Evolutionary conservation across 2,113 vertebrate genomes (phyloP), one percentile per base, ranked within the genome.

Genomic region (Mobula birostris): DNA sequence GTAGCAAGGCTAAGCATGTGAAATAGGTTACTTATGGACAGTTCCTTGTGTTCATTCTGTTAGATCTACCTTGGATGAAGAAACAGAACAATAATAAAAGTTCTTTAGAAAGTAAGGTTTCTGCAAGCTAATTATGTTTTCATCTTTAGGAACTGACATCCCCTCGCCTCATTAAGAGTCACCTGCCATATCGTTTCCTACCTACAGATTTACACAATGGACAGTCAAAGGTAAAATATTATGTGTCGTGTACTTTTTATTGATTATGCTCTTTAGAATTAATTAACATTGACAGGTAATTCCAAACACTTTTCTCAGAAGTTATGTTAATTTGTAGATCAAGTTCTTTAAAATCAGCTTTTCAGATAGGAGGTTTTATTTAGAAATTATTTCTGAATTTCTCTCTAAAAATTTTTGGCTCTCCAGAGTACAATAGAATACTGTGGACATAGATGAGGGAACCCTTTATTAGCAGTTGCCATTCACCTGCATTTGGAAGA

Each of bases 101-200:
- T 88, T 88, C 58, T 32, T 48, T 21, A 19, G 17, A 40, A 72
- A 40, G 88, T 24, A 40, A 48, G 21, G 17, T 70, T 40, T 24
- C 66, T 48, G n/a, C 36, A 48, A 9, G 0, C 0, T 94, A 70
- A 32, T 83, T 9, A 94, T 94, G 88, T 70, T 95, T 94, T 95
- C 95, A 0, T 58, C n/a, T 88, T 5, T 95, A 99, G 99, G 99
- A 99, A 40, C 96, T 99, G 96, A 99, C 99, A 0, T 99, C 98
- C 14, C 98, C 99, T 94, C 98, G 99, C 36, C 97, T 99, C 95
- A 99, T 99, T 95, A 99, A 99, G 96, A 99, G 99, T 96, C 98
- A 99, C 95, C 97, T 99, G 19, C 99, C 99, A 0, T 98, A 98
- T 94, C 97, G 97, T 0, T 99, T 99, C 96, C 97, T 99, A 95